Base-by-base conservation (phyloP, 2,797 vertebrate genomes). In the Cirrhinus mrigala region DNA sequence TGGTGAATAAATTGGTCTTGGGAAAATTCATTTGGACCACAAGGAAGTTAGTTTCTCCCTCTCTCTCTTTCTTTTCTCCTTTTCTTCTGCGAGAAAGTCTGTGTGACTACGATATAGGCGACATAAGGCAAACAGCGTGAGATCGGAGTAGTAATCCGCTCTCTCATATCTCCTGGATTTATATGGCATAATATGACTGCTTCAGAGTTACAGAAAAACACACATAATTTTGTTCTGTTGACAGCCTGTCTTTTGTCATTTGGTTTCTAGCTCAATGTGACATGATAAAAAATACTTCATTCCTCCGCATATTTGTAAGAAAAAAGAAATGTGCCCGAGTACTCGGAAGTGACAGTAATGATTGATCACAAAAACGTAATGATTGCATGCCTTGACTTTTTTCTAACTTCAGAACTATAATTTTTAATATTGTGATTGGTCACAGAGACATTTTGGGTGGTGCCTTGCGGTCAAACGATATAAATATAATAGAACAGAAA, bases 1-100 rank as follows among this genome's bases (percentile, higher is more conserved):
- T 40, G 75, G 75, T 29, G 78, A 87, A 89, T 86, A 75, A 82
- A 85, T 88, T 88, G 85, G 83, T 88, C 48, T 81, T 86, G 74
- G 60, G 64, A 84, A 86, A 5, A 88, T 70, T 90, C 84, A 88
- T 90, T 79, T 89, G 84, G 66, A 62, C 76, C n/a, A 83, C 0
- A 81, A 76, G 82, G 79, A 87, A 48, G 76, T 84, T 77, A 24
- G 8, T 84, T 1, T 87, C 76, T 50, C 27, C 62, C 33, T 62
- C 29, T 50, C n/a, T 71, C 50, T 73, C 33, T 62, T n/a, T 68
- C 52, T 56, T 62, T 56, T 62, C 20, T n/a, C 18, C 4, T 24
- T 12, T 78, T 58, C 8, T 27, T 8, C 46, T 37, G 14, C 5
- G 29, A 62, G 56, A 68, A 80, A 74, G 46, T 68, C 29, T 54